Base-by-base conservation (phyloP, 2,113 vertebrate genomes). In the Oenanthe melanoleuca region DNA sequence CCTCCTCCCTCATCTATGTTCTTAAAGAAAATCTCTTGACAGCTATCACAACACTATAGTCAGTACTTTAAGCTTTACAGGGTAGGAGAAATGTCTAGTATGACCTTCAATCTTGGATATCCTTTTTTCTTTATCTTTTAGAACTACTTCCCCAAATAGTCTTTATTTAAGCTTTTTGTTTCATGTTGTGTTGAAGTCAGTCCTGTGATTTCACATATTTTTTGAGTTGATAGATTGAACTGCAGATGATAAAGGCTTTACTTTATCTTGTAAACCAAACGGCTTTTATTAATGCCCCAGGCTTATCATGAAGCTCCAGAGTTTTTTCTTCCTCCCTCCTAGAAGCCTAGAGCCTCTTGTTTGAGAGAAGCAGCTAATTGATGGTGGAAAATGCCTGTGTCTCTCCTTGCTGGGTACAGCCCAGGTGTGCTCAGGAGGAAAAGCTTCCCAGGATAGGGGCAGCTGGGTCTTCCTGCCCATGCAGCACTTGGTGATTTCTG, bases 91-190 rank as follows among this genome's bases (percentile, higher is more conserved):
- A 84, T 75, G 29, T 53, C 45, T 65, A 38, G 37, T 6, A 1
- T 88, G 82, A 95, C 88, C 60, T 89, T 92, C 77, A 49, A 26
- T 90, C 69, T 84, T 74, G 53, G 24, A 31, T 72, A 74, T 90
- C 65, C 49, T 92, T 89, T 55, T 55, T 88, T 67, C 79, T 94
- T 83, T 93, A 75, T 84, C 69, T 93, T 92, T 88, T 69, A 86
- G 52, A 88, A 82, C 81, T 92, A 53, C 50, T 80, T 79, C 49
- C 22, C 50, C 56, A 60, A 88, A 77, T 24, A 74, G 28, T 60
- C 69, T 84, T 94, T 65, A 80, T 88, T 93, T 96, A 74, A 88
- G 72, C 56, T 84, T 91, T 93, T 85, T 88, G 56, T 90, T 96
- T 95, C 57, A 47, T 53, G 44, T 65, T 65, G 40, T 84, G 52